These are phyloP conservation scores for Odontesthes bonariensis DNA, from an alignment of 2,113 vertebrate genomes.

Conservation along the genomic window DNA sequence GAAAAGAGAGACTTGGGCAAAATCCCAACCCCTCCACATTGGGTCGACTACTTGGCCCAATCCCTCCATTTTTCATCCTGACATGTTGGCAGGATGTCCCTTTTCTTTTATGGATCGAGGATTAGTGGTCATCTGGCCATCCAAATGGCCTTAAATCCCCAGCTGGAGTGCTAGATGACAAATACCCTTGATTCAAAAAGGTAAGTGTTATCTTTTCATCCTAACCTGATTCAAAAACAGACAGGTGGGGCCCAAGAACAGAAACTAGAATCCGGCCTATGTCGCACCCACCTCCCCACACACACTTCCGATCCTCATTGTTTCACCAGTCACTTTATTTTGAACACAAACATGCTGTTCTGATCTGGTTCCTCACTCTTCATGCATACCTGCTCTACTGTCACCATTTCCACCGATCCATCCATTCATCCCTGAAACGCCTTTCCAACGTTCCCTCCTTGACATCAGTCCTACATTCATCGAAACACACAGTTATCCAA, in stretches of 20 bases:
- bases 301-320: no score
- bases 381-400: neutral
- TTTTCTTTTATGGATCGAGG: neutral
- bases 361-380: neutral
- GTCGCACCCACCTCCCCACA: no score
- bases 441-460: neutral
- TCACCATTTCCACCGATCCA: neutral
- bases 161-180: neutral
- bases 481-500: neutral
- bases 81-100: neutral
- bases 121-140: neutral
- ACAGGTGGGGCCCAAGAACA: no score
- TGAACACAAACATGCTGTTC: neutral
- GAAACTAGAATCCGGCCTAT: no score
- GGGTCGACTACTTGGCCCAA: neutral
- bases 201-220: no score
- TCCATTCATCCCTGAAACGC: neutral
- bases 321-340: neutral
- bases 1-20: neutral
- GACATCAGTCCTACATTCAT: conserved; percentile 1
- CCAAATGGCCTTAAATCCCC: neutral
- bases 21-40: neutral
- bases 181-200: neutral
- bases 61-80: neutral
- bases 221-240: no score